phyloP scores from a whole-genome alignment of 2,797 vertebrate genomes.

The Phataginus tricuspis region DNA sequence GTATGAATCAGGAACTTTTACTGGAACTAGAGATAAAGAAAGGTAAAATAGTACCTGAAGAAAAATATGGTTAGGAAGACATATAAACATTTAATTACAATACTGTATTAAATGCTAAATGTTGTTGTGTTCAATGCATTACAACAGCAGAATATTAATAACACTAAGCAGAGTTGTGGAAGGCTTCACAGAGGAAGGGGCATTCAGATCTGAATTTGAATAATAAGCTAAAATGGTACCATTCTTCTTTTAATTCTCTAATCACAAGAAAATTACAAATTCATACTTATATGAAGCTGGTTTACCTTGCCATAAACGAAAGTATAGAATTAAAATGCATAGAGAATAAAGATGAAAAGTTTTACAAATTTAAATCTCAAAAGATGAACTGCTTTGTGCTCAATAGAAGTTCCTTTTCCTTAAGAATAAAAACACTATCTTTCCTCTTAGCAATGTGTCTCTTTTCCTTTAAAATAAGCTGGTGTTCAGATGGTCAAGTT shows the following conservation, averaged over 20 bases:
- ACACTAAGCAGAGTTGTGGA: not conserved
- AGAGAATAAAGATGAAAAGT: slow-evolving; percentile 59
- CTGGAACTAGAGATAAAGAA: not conserved
- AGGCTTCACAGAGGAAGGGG: not conserved
- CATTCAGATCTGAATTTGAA: not conserved
- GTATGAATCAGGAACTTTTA: not conserved
- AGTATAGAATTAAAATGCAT: not conserved
- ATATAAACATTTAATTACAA: not conserved
- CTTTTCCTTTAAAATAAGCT: not conserved
- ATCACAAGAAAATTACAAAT: slow-evolving; percentile 17
- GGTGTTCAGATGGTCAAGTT: not conserved
- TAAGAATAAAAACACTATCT: not conserved
- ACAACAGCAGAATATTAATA: not conserved
- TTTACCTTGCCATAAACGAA: slow-evolving; percentile 64
- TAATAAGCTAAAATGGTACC: not conserved
- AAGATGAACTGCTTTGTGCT: slow-evolving; percentile 16
- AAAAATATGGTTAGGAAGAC: not conserved
- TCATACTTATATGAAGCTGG: slow-evolving; percentile 65
- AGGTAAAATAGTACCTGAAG: not conserved
- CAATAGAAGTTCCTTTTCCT: not conserved
- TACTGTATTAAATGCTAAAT: not conserved
- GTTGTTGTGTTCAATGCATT: not conserved
- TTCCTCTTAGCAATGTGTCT: not conserved
- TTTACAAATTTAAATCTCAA: slow-evolving; percentile 55
- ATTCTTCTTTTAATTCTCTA: slow-evolving; percentile 24